Percentiles rank a stretch among this genome's conserved stretches.
phyloP scores from a whole-genome alignment of 2,888 invertebrate genomes.

The Dolomedes plantarius region DNA sequence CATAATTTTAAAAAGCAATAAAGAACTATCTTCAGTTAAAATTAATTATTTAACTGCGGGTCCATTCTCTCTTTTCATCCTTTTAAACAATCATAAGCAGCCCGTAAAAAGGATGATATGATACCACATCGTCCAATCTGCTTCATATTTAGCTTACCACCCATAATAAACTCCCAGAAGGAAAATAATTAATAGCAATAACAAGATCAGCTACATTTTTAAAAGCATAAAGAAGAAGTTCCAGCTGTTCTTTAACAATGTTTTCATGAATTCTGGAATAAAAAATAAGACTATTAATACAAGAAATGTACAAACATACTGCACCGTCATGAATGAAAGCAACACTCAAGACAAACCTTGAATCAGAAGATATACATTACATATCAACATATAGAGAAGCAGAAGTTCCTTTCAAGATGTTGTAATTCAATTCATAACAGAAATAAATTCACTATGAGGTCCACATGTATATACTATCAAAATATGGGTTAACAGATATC shows the following conservation, averaged over 20 bases:
- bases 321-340: too few relatives aligned
- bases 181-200: constrained; percentile 58
- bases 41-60: background rate
- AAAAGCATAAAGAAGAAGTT: constrained; percentile 38
- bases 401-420: too few relatives aligned
- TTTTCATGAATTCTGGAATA: constrained; percentile 35
- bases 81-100: constrained; percentile 35
- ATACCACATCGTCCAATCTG: constrained; percentile 47
- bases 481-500: too few relatives aligned
- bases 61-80: constrained; percentile 25
- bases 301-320: too few relatives aligned
- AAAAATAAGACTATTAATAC: background rate
- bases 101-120: constrained; percentile 49
- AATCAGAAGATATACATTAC: too few relatives aligned
- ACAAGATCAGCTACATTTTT: constrained; percentile 50
- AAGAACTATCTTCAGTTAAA: too few relatives aligned
- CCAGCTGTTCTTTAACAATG: constrained; percentile 44
- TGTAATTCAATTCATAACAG: too few relatives aligned
- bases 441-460: too few relatives aligned
- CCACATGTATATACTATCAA: too few relatives aligned
- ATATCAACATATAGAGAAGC: too few relatives aligned
- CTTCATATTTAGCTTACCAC: constrained; percentile 38
- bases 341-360: too few relatives aligned
- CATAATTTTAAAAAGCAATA: too few relatives aligned
- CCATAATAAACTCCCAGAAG: constrained; percentile 52